These are phyloP conservation scores for Cyprinodon tularosa DNA, from an alignment of 2,113 vertebrate species.

Conservation along the genomic window DNA sequence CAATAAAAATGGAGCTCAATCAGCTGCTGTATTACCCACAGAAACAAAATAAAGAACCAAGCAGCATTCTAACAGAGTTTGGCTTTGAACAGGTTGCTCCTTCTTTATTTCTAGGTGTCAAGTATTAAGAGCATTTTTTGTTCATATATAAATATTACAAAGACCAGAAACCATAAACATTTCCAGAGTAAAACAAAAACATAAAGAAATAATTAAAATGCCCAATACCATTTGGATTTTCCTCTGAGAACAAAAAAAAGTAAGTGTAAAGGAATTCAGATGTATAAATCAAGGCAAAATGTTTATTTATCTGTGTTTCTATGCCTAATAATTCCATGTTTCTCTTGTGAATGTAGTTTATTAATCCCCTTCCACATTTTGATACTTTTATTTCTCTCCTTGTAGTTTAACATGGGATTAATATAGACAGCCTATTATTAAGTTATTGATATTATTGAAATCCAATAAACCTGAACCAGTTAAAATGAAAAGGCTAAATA, in stretches of 20 bases:
- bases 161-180: neutral
- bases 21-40: slow-evolving; percentile 52
- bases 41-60: slow-evolving; percentile 46
- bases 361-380: too few relatives aligned
- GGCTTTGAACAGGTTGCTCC: neutral
- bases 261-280: slow-evolving; percentile 6
- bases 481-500: too few relatives aligned
- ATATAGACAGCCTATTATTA: neutral
- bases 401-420: neutral
- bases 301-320: neutral
- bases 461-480: too few relatives aligned
- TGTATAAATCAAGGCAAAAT: neutral
- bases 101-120: slow-evolving; percentile 21
- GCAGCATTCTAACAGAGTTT: slow-evolving; percentile 42
- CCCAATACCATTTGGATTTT: neutral
- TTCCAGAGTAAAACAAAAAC: neutral
- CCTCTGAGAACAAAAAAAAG: neutral
- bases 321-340: neutral
- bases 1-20: slow-evolving; percentile 65
- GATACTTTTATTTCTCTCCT: too few relatives aligned
- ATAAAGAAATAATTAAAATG: too few relatives aligned
- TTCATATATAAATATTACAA: neutral
- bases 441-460: too few relatives aligned
- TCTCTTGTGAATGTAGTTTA: neutral
- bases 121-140: slow-evolving; percentile 18